Evolutionary conservation across 1,140 invertebrate genomes (phyloP), one percentile per base, ranked within the genome.

Genomic region (Macrocentrus cingulum): DNA sequence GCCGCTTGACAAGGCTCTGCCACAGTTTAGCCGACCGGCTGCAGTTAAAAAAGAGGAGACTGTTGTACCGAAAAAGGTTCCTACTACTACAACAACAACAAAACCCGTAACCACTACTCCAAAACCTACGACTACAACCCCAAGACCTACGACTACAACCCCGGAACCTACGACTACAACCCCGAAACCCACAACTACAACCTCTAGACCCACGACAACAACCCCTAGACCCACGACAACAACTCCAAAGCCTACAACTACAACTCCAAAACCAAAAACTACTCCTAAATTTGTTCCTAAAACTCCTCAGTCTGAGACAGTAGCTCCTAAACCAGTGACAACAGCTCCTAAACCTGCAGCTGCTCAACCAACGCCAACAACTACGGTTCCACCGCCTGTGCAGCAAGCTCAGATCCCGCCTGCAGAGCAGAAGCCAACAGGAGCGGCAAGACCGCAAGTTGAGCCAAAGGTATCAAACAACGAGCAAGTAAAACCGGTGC

Each of bases 1-100:
- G 18, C 81, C 84, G 29, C 72, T 87, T 8, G 70, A 81, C 51
- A 69, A 84, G 65, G 66, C 80, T 65, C 70, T 84, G 34, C 76
- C 82, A 59, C 60, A 72, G 1, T n/a, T 51, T 11, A 51, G 25
- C 18, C 3, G 1, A 15, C 3, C 46, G 2, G 23, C 18, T 29
- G 25, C 4, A 29, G 25, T 5, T 4, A 29, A 29, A 16, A 42
- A 2, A 2, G 41, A 8, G 9, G 41, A 49, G 34, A 49, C 29
- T 16, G 4, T 29, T 15, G 25, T 8, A 2, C 2, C 20, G 11
- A 29, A 49, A 49, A 23, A 7, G 15, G 45, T 23, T 29, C 25
- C 4, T 9, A 9, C 9, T 5, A 4, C 25, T 4, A 29, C 25
- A 9, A 29, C 25, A 9, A 29, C 25, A 9, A 29, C 25, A 9